Base-by-base conservation (phyloP, 2,797 vertebrate genomes). In the Phoeniculus purpureus region DNA sequence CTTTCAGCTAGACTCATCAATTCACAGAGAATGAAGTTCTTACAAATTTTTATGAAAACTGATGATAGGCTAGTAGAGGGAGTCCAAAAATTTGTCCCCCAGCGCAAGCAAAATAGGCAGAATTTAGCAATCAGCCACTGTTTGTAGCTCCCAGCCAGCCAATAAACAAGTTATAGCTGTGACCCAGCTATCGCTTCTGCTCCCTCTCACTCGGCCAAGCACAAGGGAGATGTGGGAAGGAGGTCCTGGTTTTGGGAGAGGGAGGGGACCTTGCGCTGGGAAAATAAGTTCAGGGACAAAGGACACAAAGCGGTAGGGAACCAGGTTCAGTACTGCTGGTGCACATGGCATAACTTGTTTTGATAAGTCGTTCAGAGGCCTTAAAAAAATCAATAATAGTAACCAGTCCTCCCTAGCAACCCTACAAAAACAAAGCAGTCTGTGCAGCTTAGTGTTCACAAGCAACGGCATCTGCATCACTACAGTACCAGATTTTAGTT, bases 51-150 rank as follows among this genome's bases (percentile, higher is more conserved):
- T 47, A 17, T 76, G 55, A 90, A 89, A 89, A 31, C 79, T 21
- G 70, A 75, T 87, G 93, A 66, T 59, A 91, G 77, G 73, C 43
- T 34, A 85, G 70, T 50, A 87, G 89, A 70, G 37, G 48, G 66
- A 60, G 51, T 64, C 87, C 81, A 91, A 78, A 66, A 37, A 67
- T 80, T 71, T 80, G 71, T 81, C 56, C 76, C 86, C 59, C 23
- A 85, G 79, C 0, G 76, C 93, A 55, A 94, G 76, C 20, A 62
- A 90, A 94, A 83, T 15, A 89, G 87, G 79, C 92, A 81, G 59
- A 93, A 92, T 94, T 94, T 91, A 95, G 91, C 81, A 75, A 92
- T 81, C 79, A 62, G 93, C 94, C 94, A 92, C 92, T 87, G 93
- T 92, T 94, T 47, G 89, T 21, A 89, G 79, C 70, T 96, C 81